Evolutionary conservation across 2,797 vertebrate species (phyloP).

Genomic region (Notamacropus eugenii): DNA sequence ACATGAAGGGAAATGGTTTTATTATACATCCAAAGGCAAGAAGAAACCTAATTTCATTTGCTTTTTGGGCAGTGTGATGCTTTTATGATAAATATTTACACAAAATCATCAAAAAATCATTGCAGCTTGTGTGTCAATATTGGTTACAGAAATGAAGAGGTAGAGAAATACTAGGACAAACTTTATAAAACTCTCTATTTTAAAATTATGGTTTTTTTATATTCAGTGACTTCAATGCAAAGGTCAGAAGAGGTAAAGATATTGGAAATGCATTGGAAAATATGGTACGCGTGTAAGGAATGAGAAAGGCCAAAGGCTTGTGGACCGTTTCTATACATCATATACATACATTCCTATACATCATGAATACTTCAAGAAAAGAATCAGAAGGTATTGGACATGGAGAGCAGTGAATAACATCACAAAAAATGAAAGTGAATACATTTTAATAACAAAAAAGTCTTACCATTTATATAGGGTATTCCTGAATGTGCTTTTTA

Average conservation of each 20-base stretch:
- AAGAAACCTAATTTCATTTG: background rate
- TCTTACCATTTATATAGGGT: background rate
- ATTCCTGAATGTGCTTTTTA: background rate
- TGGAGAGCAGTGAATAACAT: background rate
- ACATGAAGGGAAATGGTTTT: background rate
- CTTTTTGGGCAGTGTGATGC: background rate
- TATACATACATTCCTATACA: background rate
- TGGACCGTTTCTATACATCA: background rate
- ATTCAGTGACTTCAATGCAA: background rate
- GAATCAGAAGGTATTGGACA: background rate
- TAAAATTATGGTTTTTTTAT: background rate
- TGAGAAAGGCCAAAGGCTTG: background rate
- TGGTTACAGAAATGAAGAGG: background rate
- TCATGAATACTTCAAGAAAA: background rate
- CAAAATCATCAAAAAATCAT: background rate
- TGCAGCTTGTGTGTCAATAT: background rate
- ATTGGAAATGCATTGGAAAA: background rate
- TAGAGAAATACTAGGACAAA: background rate
- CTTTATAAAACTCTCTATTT: background rate
- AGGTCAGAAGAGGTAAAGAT: background rate
- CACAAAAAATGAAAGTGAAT: background rate
- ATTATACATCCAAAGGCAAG: background rate
- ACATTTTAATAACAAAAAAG: background rate
- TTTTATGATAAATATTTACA: background rate
- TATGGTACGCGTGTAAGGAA: background rate